Evolutionary conservation across 2,888 invertebrate species (phyloP).

Genomic region (Apodemia mormo): DNA sequence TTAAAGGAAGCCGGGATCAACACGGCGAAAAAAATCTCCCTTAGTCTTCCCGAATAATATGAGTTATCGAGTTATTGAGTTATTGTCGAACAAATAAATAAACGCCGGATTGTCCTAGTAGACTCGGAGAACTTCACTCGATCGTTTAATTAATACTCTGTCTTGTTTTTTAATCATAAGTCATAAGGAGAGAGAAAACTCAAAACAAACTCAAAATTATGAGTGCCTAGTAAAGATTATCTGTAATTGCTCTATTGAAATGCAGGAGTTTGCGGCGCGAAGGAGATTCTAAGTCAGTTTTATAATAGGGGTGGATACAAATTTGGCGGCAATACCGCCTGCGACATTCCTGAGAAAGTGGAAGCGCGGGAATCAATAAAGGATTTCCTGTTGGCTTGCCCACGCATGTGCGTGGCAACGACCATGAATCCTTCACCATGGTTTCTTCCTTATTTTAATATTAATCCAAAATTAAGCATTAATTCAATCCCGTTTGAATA

Average conservation of each 20-base stretch:
- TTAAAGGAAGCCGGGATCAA: no score
- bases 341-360: conserved; percentile 77
- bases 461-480: background rate
- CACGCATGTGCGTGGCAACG: conserved; percentile 78
- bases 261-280: conserved; percentile 48
- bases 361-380: conserved; percentile 81
- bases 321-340: conserved; percentile 73
- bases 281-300: conserved; percentile 53
- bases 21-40: no score
- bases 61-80: no score
- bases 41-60: no score
- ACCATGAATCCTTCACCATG: conserved; percentile 43
- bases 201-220: background rate
- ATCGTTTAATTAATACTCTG: background rate
- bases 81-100: no score
- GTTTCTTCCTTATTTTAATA: conserved; percentile 28
- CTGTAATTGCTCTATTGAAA: conserved; percentile 34
- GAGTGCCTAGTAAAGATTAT: conserved; percentile 26
- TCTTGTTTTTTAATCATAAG: background rate
- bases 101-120: no score
- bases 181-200: background rate
- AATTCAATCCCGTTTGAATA: background rate
- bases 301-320: conserved; percentile 62
- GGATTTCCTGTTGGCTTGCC: conserved; percentile 80
- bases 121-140: no score